Percentiles rank a stretch among this genome's conserved stretches.
Conservation (phyloP, 2,888 invertebrate species). For the Creontiades dilutus region DNA sequence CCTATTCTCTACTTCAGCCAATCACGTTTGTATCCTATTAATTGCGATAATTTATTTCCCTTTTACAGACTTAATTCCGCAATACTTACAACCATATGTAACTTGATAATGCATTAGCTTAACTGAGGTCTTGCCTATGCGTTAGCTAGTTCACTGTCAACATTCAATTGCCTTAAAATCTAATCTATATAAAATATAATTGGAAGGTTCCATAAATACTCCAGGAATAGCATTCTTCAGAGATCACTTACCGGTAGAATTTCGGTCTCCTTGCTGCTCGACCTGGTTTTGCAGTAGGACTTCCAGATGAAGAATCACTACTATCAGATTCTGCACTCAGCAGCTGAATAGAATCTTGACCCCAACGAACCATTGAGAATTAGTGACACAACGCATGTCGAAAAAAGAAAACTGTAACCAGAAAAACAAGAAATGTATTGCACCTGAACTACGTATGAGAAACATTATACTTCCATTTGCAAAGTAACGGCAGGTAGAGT, state of each 20-base stretch:
- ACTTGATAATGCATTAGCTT: too few species aligned
- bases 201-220: too few species aligned
- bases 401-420: background rate
- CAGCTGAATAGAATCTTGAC: slow-evolving; percentile 66
- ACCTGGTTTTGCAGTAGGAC: slow-evolving; percentile 1
- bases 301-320: slow-evolving; percentile 1
- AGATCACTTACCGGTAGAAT: slow-evolving; percentile 53
- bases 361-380: slow-evolving; percentile 59
- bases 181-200: too few species aligned
- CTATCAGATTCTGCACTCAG: slow-evolving; percentile 61
- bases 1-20: too few species aligned
- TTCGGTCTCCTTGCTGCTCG: slow-evolving; percentile 24
- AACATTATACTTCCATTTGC: background rate
- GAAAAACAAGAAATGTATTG: background rate
- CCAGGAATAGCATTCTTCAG: background rate
- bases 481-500: background rate
- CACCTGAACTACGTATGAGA: background rate
- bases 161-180: too few species aligned
- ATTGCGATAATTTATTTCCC: too few species aligned
- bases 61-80: too few species aligned
- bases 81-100: too few species aligned
- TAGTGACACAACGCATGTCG: slow-evolving; percentile 45
- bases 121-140: too few species aligned
- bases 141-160: too few species aligned
- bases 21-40: too few species aligned